phyloP scores from a whole-genome alignment of 1,140 invertebrate genomes.

The Batillaria attramentaria region DNA sequence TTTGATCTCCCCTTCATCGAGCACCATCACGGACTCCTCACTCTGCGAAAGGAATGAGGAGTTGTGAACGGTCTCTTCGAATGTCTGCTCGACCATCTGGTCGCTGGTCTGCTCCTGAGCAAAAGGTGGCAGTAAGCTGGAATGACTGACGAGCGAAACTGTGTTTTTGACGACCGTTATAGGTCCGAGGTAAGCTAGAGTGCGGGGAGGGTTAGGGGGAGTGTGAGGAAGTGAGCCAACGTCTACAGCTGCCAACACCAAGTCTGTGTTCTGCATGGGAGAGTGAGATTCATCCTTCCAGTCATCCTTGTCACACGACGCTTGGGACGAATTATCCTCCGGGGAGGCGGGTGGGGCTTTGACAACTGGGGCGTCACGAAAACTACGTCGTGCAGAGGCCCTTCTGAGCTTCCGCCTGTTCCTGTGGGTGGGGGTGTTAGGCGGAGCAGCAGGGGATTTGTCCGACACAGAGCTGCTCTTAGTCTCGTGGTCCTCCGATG shows the following conservation, averaged over 20 bases:
- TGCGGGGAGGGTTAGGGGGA: constrained; percentile 18
- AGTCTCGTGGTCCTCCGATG: constrained; percentile 45
- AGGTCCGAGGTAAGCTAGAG: constrained; percentile 13
- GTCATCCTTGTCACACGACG: background rate
- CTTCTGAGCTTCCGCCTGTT: constrained; percentile 31
- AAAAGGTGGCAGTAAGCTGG: background rate
- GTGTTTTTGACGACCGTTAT: constrained; percentile 15
- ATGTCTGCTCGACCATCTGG: background rate
- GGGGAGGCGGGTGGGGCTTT: constrained; percentile 28
- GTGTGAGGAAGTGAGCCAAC: background rate
- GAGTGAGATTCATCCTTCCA: background rate
- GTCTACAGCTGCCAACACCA: background rate
- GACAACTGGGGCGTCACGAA: constrained; percentile 16
- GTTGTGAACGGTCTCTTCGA: background rate
- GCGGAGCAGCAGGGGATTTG: constrained; percentile 46
- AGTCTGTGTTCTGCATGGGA: background rate
- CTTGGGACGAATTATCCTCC: background rate
- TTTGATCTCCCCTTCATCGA: constrained; percentile 27
- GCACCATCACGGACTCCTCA: constrained; percentile 9
- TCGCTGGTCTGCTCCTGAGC: background rate
- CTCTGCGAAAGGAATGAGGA: background rate
- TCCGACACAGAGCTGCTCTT: constrained; percentile 32
- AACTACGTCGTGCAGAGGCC: constrained; percentile 38
- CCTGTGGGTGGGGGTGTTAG: constrained; percentile 55
- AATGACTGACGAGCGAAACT: too few relatives aligned